These are phyloP conservation scores for Coracias cyanogaster DNA, from an alignment of 2,797 vertebrate species.

Conservation along the genomic window DNA sequence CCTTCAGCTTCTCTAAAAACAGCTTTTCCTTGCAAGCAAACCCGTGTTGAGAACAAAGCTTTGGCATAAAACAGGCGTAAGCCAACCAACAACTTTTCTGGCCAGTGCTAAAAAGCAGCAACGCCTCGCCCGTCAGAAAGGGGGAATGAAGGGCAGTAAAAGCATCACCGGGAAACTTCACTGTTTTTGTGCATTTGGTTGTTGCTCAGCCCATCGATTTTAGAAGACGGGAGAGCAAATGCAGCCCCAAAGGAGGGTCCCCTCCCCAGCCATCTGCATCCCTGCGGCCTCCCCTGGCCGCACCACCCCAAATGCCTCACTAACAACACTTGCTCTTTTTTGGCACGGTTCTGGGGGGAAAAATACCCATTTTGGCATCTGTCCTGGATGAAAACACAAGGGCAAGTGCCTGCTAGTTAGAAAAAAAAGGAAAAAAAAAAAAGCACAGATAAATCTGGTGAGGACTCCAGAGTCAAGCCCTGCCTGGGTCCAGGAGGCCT, in stretches of 20 bases:
- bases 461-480: background rate
- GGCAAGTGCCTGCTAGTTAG: background rate
- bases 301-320: background rate
- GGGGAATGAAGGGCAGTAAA: background rate
- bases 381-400: background rate
- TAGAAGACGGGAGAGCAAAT: background rate
- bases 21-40: conserved; percentile 21
- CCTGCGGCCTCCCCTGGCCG: background rate
- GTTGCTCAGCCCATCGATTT: background rate
- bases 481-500: background rate
- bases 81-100: conserved; percentile 6
- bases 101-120: conserved; percentile 27
- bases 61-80: background rate
- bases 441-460: background rate
- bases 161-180: background rate
- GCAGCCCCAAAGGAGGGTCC: background rate
- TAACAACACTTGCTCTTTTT: background rate
- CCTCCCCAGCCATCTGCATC: background rate
- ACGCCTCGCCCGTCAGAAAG: background rate
- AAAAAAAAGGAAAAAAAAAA: background rate
- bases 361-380: background rate
- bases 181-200: background rate
- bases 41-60: conserved; percentile 22
- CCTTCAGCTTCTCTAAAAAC: background rate
- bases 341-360: background rate